phyloP scores from a whole-genome alignment of 2,888 invertebrate species.

The Anarsia innoxiella region DNA sequence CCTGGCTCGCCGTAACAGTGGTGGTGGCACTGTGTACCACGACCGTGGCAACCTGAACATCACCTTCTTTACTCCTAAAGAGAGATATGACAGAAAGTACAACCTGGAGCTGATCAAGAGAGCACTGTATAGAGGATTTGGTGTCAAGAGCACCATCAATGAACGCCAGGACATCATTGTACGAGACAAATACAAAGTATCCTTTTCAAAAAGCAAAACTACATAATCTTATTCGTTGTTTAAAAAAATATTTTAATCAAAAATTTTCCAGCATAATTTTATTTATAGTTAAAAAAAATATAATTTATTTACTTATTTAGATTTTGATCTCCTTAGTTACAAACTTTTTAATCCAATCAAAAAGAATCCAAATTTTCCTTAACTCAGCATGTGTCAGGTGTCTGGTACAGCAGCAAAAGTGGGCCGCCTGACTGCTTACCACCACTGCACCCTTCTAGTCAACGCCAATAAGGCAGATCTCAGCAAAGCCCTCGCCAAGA shows the following conservation, averaged over 20 bases:
- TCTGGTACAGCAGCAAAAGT: conserved; percentile 97
- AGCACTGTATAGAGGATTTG: conserved; percentile 88
- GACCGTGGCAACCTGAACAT: conserved; percentile 95
- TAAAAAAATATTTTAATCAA: background rate
- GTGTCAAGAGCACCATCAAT: conserved; percentile 84
- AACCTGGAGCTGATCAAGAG: conserved; percentile 92
- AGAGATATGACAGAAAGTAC: conserved; percentile 87
- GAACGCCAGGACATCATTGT: conserved; percentile 91
- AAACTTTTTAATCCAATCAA: background rate
- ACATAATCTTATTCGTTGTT: background rate
- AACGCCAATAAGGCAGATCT: conserved; percentile 87
- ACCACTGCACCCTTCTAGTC: conserved; percentile 96
- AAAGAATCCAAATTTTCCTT: too few relatives aligned
- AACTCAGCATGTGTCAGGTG: conserved; percentile 75
- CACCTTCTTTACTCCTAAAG: conserved; percentile 90
- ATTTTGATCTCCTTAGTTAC: background rate
- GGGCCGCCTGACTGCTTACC: conserved; percentile 92
- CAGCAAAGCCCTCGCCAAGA: conserved; percentile 81
- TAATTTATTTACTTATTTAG: too few relatives aligned
- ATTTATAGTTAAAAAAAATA: too few relatives aligned
- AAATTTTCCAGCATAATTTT: too few relatives aligned
- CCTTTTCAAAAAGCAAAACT: conserved; percentile 42
- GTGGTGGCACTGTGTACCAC: conserved; percentile 97
- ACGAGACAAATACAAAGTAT: conserved; percentile 85
- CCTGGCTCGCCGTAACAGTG: conserved; percentile 93